Base-by-base conservation (phyloP, 2,888 invertebrate species). In the Lottia gigantea region DNA sequence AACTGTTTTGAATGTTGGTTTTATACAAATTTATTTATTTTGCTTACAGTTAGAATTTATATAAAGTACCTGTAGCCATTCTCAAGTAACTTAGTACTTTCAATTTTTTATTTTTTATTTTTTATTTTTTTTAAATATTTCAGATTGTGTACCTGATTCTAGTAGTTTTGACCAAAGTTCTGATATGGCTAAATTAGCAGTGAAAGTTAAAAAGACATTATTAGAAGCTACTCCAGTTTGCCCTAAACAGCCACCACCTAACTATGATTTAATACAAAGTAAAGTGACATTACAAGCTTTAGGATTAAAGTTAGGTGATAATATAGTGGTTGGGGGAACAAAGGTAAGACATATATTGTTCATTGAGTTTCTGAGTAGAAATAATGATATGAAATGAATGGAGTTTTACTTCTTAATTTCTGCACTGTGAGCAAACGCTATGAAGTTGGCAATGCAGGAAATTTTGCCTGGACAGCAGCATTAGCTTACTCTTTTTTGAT, bases 131-230 rank as follows among this genome's bases (percentile, higher is more conserved):
- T 6, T 8, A 67, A 23, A 19, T 55, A 11, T 55, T 46, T 12
- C 81, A 89, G 90, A 89, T 73, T 89, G 89, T 81, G 86, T 90
- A 73, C 89, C 90, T 25, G 87, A 89, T 72, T 78, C 86, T 1
- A 82, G 82, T 47, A 82, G 85, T 45, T 85, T 87, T 73, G 86
- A 87, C 26, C 83, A 83, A 4, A 84, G 88, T 55, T 87, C 89
- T 23, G 89, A 89, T 65, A 85, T 88, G 73, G 83, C 82, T 26
- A 85, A 86, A 62, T 81, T 86, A 46, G 87, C 88, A 14, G 70
- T 75, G n/a, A 83, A 86, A 66, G 76, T 90, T 71, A 82, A 84
- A 63, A 84, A 86, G 68, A 79, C 89, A 7, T 80, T 90, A 68
- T 78, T 83, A 71, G 83, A 87, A 46, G 85, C 85, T 4, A 74